Conservation (phyloP, 2,113 vertebrate genomes). For the Hippocampus zosterae region DNA sequence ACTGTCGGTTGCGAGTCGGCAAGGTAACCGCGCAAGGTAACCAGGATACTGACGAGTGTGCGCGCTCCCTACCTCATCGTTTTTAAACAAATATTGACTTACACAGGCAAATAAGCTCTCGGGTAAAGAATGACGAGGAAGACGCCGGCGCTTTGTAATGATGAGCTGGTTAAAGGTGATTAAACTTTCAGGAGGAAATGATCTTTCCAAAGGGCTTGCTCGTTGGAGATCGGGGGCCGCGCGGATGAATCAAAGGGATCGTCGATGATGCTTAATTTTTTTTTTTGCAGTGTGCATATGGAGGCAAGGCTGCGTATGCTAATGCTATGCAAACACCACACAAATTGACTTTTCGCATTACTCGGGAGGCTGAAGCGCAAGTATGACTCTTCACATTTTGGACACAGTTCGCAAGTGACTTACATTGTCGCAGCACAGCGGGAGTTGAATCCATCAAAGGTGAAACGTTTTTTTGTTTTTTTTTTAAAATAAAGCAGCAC, state of each 20-base stretch:
- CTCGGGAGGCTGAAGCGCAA: not conserved
- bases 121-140: conserved; percentile 45
- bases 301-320: not conserved
- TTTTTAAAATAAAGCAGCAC: not conserved
- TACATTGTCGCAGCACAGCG: no score
- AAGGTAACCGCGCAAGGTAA: conserved; percentile 41
- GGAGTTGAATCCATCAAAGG: not conserved
- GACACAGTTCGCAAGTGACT: no score
- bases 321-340: not conserved
- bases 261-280: no score
- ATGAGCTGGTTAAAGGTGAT: conserved; percentile 6
- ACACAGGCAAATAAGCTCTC: conserved; percentile 53
- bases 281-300: not conserved
- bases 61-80: conserved; percentile 33
- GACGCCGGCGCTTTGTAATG: conserved; percentile 9
- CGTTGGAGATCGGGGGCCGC: not conserved
- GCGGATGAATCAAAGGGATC: not conserved
- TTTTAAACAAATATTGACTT: conserved; percentile 71
- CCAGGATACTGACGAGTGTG: conserved; percentile 66
- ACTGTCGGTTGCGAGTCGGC: conserved; percentile 31
- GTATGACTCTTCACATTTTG: not conserved
- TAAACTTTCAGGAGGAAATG: not conserved
- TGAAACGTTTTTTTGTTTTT: not conserved
- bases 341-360: not conserved
- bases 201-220: not conserved